Conservation (phyloP, 2,888 invertebrate genomes). For the Cephus pulcher region DNA sequence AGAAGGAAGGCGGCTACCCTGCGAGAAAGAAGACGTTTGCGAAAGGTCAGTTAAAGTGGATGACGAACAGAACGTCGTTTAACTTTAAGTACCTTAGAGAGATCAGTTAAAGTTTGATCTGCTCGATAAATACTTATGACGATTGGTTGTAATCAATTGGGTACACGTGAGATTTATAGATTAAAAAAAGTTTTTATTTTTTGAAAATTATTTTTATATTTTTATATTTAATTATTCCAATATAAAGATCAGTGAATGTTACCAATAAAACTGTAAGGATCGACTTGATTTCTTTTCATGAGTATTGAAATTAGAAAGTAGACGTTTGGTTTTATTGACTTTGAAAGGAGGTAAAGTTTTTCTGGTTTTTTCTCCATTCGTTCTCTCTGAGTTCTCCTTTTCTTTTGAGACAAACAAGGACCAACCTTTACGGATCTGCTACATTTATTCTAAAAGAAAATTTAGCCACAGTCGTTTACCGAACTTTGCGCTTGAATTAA, state of each 20-base stretch:
- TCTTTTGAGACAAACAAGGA: background rate
- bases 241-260: too few species aligned
- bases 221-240: background rate
- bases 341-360: background rate
- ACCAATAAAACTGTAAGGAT: background rate
- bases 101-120: background rate
- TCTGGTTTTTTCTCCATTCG: background rate
- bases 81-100: background rate
- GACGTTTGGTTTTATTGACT: background rate
- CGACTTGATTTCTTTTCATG: background rate
- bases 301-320: background rate
- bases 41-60: conserved; percentile 78
- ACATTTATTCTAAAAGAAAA: background rate
- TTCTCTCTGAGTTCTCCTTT: background rate
- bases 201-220: background rate
- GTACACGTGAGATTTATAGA: background rate
- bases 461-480: background rate
- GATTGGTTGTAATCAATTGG: background rate
- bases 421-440: background rate
- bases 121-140: background rate
- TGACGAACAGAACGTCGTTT: background rate
- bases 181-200: background rate
- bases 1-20: conserved; percentile 97
- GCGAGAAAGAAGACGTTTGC: conserved; percentile 88
- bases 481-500: background rate